Evolutionary conservation across 2,113 vertebrate genomes (phyloP).

Genomic region (Felis chaus): DNA sequence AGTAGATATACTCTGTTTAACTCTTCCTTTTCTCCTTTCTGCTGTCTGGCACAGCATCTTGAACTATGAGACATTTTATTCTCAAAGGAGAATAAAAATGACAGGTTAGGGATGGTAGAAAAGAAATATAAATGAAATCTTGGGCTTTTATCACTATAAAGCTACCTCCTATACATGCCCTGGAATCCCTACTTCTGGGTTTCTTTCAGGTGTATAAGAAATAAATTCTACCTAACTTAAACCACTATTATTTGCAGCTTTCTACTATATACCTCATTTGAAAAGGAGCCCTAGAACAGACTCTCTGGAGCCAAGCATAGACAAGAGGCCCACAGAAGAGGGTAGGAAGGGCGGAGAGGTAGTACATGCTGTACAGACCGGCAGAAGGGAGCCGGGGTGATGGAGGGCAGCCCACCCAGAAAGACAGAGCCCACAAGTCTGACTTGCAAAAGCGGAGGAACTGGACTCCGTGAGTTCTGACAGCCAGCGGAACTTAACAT

Average conservation of each 20-base stretch:
- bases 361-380: too few relatives aligned
- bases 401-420: too few relatives aligned
- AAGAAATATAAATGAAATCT: neutral
- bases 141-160: neutral
- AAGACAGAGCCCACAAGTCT: too few relatives aligned
- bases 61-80: neutral
- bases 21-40: neutral
- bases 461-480: too few relatives aligned
- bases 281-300: neutral
- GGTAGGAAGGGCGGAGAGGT: too few relatives aligned
- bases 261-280: neutral
- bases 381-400: too few relatives aligned
- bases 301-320: too few relatives aligned
- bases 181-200: neutral
- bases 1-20: neutral
- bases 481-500: too few relatives aligned
- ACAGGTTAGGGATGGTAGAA: neutral
- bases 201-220: neutral
- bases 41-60: neutral
- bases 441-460: too few relatives aligned
- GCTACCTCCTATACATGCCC: neutral
- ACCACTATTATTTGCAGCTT: neutral
- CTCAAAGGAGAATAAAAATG: neutral
- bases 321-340: too few relatives aligned
- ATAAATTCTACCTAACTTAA: neutral